Percentiles rank a stretch among this genome's conserved stretches.
Evolutionary conservation across 2,113 vertebrate genomes (phyloP).

Genomic region (Cinclus mexicanus): DNA sequence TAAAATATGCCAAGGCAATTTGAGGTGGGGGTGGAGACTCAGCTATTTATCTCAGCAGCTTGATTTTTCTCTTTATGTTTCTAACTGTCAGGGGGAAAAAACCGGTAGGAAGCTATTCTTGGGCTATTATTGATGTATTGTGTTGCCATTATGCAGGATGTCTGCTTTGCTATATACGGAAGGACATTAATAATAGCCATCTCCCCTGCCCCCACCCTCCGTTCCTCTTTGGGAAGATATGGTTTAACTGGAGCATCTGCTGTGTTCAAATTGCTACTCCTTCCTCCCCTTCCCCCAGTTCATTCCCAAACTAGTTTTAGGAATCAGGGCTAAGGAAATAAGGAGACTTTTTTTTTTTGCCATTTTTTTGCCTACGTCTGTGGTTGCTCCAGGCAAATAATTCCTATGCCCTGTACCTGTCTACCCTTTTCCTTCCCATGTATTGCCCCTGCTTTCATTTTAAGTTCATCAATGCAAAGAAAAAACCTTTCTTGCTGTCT

Average conservation of each 20-base stretch:
- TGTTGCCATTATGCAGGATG: slow-evolving; percentile 47
- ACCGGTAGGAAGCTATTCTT: slow-evolving; percentile 58
- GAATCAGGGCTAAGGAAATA: background rate
- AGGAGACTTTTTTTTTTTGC: background rate
- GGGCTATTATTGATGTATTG: slow-evolving; percentile 53
- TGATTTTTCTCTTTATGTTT: slow-evolving; percentile 70
- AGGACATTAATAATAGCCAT: slow-evolving; percentile 48
- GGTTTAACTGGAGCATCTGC: slow-evolving; percentile 53
- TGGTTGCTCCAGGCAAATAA: slow-evolving; percentile 6
- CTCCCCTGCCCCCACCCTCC: slow-evolving; percentile 43
- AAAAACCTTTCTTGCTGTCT: background rate
- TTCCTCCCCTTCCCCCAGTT: slow-evolving; percentile 13
- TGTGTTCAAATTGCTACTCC: background rate
- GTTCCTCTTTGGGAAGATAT: slow-evolving; percentile 14
- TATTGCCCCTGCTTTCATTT: background rate
- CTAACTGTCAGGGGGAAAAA: slow-evolving; percentile 57
- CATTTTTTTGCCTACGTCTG: background rate
- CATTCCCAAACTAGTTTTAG: slow-evolving; percentile 36
- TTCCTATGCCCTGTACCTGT: background rate
- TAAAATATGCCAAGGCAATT: slow-evolving; percentile 76
- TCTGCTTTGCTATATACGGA: slow-evolving; percentile 53
- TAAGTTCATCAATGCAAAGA: background rate
- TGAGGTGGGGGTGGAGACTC: slow-evolving; percentile 67
- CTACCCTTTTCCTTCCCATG: background rate
- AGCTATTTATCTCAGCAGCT: slow-evolving; percentile 70